Evolutionary conservation across 1,140 invertebrate species (phyloP).

Genomic region (Eufriesea mexicana): DNA sequence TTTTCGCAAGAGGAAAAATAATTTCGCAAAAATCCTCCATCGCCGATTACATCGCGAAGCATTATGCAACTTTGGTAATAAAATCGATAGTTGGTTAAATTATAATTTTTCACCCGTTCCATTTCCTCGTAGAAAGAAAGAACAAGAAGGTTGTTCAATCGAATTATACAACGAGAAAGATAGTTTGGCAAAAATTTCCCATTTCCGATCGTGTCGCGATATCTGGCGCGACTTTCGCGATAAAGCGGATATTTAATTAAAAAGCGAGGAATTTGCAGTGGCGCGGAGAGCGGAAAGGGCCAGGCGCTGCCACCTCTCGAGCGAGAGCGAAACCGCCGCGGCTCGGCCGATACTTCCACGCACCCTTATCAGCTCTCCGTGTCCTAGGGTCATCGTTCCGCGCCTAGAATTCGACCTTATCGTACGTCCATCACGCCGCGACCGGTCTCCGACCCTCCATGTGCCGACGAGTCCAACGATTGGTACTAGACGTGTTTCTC

Average conservation of each 20-base stretch:
- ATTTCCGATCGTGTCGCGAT: no score
- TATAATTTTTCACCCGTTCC: no score
- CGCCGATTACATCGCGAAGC: no score
- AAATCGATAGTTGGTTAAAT: no score
- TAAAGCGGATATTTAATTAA: background rate
- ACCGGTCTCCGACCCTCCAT: background rate
- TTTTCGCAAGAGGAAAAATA: no score
- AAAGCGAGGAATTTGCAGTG: background rate
- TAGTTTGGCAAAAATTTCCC: no score
- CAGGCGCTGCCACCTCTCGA: conserved; percentile 52
- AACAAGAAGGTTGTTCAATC: no score
- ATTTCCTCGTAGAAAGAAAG: no score
- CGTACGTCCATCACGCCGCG: conserved; percentile 44
- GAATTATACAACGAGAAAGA: no score
- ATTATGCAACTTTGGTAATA: no score
- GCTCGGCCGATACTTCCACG: conserved; percentile 51
- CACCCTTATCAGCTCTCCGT: conserved; percentile 44
- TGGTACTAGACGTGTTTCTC: conserved; percentile 33
- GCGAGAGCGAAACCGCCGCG: background rate
- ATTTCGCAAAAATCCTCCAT: no score
- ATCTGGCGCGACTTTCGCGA: background rate
- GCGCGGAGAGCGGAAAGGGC: background rate
- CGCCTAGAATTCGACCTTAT: conserved; percentile 59
- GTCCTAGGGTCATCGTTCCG: conserved; percentile 19
- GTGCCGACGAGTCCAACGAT: conserved; percentile 25